Conservation (phyloP, 2,888 invertebrate genomes). For the Thereva unica region DNA sequence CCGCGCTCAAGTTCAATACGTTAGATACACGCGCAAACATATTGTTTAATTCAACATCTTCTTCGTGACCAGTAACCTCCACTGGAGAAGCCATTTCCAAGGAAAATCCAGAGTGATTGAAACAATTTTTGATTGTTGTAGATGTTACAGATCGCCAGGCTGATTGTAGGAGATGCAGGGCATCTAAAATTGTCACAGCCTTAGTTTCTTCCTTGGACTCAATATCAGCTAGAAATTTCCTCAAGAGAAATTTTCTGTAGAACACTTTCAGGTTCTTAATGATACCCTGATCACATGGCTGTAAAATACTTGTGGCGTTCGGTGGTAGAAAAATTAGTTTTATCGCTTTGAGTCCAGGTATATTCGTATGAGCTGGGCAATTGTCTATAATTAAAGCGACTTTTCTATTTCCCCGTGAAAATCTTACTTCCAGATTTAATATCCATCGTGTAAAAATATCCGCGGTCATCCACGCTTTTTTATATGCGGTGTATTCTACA, state of each 20-base stretch:
- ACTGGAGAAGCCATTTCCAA: neutral
- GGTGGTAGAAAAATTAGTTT: conserved; percentile 8
- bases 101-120: conserved; percentile 2
- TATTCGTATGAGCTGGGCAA: conserved; percentile 6
- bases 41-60: neutral
- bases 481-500: conserved; percentile 26
- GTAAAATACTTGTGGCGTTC: neutral
- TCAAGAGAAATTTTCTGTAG: conserved; percentile 7
- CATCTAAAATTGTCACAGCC: neutral
- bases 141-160: conserved; percentile 1
- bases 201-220: neutral
- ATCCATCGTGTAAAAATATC: conserved; percentile 8
- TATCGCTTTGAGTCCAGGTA: neutral
- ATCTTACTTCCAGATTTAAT: conserved; percentile 8
- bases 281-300: conserved; percentile 1
- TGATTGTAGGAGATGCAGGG: conserved; percentile 5
- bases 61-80: neutral
- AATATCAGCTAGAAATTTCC: neutral
- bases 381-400: conserved; percentile 10
- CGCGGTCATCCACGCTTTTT: conserved; percentile 32
- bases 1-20: neutral
- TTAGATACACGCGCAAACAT: neutral
- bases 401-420: neutral
- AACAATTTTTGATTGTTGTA: conserved; percentile 13
- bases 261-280: conserved; percentile 7